These are phyloP conservation scores for Brachionus plicatilis DNA, from an alignment of 1,140 invertebrate species.

Conservation along the genomic window DNA sequence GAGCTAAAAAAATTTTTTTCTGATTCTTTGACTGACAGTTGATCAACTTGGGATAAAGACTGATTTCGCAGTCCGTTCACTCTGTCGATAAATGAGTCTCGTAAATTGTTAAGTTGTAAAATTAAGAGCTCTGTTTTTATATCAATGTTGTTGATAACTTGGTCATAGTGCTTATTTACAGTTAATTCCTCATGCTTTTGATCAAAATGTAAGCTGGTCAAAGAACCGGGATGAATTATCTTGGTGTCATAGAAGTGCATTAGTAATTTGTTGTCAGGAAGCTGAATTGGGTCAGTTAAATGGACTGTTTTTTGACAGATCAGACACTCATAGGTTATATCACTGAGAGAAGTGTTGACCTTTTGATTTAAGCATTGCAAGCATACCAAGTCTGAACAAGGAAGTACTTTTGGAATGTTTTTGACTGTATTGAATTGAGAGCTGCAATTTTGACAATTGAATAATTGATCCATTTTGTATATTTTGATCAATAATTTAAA, in stretches of 20 bases:
- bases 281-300: background rate
- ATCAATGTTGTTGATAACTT: background rate
- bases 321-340: background rate
- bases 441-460: background rate
- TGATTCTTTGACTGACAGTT: background rate
- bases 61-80: background rate
- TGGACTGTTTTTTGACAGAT: background rate
- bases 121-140: background rate
- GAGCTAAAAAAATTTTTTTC: background rate
- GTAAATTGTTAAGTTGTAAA: background rate
- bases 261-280: background rate
- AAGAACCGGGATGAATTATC: background rate
- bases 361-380: background rate
- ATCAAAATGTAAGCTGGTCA: background rate
- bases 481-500: background rate
- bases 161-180: slow-evolving; percentile 11
- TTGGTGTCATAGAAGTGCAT: background rate
- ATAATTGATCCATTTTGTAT: background rate
- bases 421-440: background rate
- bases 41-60: background rate
- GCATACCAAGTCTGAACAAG: background rate
- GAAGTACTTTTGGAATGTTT: background rate
- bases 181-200: background rate
- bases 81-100: background rate
- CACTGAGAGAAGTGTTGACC: background rate